Evolutionary conservation across 2,113 vertebrate species (phyloP).

Genomic region (Cephalopterus ornatus): DNA sequence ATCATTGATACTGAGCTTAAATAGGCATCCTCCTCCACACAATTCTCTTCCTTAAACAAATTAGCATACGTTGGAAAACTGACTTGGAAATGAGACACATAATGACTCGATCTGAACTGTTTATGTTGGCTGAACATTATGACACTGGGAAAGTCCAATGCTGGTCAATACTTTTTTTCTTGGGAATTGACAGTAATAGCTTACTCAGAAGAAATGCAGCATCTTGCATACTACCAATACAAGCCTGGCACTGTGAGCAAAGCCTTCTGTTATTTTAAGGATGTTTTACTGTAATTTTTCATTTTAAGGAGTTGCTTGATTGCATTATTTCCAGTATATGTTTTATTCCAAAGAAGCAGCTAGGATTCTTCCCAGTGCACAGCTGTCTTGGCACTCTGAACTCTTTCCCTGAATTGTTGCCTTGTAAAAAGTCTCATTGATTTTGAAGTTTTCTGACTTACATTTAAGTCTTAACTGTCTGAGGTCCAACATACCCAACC

Average conservation of each 20-base stretch:
- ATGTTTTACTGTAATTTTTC: constrained; percentile 26
- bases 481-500: constrained; percentile 49
- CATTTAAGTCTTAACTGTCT: constrained; percentile 57
- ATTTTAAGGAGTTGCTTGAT: constrained; percentile 33
- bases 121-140: constrained; percentile 32
- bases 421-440: constrained; percentile 65
- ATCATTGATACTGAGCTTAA: not conserved
- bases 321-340: constrained; percentile 37
- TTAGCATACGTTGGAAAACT: constrained; percentile 34
- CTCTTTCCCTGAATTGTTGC: constrained; percentile 48
- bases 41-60: constrained; percentile 27
- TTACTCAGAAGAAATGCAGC: constrained; percentile 25
- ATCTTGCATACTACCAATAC: constrained; percentile 11
- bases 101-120: constrained; percentile 2
- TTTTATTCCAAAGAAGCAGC: constrained; percentile 51
- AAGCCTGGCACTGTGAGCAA: constrained; percentile 18
- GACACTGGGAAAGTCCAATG: constrained; percentile 24
- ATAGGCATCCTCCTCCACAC: not conserved
- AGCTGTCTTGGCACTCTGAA: constrained; percentile 55
- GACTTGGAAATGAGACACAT: constrained; percentile 33
- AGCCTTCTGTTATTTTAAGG: constrained; percentile 34
- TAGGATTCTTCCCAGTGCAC: constrained; percentile 42
- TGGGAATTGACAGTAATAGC: constrained; percentile 25
- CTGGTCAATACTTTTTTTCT: constrained; percentile 26
- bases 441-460: constrained; percentile 64